Conservation (phyloP, 2,888 invertebrate species). For the Lamellibrachia columna region DNA sequence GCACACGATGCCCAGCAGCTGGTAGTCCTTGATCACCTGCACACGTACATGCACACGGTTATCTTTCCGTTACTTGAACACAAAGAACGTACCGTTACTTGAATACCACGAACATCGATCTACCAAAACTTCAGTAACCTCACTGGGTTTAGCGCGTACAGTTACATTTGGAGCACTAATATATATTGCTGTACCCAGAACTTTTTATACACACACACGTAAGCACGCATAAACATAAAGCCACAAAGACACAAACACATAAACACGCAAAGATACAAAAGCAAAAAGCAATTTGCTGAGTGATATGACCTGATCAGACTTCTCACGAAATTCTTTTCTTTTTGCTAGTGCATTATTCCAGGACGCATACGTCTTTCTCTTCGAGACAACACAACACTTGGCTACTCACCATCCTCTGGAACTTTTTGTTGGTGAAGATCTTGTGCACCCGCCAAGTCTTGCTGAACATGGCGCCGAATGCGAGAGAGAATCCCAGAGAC, state of each 20-base stretch:
- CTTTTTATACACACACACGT: background rate
- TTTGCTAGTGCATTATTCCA: background rate
- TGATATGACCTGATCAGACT: too few species aligned
- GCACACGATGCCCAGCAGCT: conserved; percentile 46
- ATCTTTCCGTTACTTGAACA: background rate
- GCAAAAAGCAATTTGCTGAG: background rate
- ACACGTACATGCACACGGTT: conserved; percentile 16
- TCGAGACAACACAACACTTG: background rate
- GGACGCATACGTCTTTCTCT: background rate
- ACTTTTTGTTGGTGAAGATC: conserved; percentile 50
- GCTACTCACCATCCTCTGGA: conserved; percentile 43
- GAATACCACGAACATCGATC: background rate
- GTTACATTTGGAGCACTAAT: too few species aligned
- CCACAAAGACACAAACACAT: background rate
- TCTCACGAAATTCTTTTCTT: background rate
- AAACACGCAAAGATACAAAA: background rate
- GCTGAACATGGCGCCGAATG: conserved; percentile 52
- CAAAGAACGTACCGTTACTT: background rate
- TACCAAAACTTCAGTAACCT: too few species aligned
- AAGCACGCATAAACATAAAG: background rate
- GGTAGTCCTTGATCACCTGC: conserved; percentile 47
- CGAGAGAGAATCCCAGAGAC: conserved; percentile 47
- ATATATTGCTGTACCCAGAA: background rate
- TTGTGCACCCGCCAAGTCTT: conserved; percentile 51
- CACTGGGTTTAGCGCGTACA: too few species aligned